phyloP scores from a whole-genome alignment of 1,140 invertebrate species.

The Papilio dardanus region DNA sequence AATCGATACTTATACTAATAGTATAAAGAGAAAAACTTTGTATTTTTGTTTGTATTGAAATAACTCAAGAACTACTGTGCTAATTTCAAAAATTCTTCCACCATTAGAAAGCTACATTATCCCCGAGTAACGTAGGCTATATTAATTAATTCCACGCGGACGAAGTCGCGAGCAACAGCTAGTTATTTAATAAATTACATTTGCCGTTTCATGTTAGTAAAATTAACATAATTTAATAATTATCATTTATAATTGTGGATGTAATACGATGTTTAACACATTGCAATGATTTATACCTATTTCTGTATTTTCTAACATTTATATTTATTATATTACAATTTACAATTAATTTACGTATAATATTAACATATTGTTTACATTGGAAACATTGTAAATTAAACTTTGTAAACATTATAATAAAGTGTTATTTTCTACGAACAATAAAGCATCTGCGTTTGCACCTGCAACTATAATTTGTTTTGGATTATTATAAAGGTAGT shows the following conservation, averaged over 20 bases:
- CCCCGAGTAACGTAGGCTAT: no score
- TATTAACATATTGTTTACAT: neutral
- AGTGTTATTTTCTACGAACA: constrained; percentile 18
- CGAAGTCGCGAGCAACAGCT: no score
- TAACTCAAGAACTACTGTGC: no score
- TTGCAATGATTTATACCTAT: constrained; percentile 22
- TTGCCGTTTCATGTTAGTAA: neutral
- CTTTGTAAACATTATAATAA: neutral
- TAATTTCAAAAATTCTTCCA: no score
- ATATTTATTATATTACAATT: constrained; percentile 3
- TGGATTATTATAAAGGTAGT: neutral
- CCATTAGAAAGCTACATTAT: no score
- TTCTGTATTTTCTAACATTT: constrained; percentile 6
- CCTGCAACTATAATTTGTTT: constrained; percentile 19
- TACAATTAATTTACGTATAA: constrained; percentile 12
- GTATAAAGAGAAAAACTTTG: no score
- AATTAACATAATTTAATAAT: constrained; percentile 4
- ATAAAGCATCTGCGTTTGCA: constrained; percentile 24
- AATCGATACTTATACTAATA: no score
- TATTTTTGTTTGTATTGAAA: no score
- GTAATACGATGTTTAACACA: constrained; percentile 32
- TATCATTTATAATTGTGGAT: constrained; percentile 2
- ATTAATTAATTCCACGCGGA: no score
- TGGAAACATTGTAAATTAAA: constrained; percentile 19
- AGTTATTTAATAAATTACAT: neutral